phyloP scores from a whole-genome alignment of 2,888 invertebrate species.

The Biston betularia region DNA sequence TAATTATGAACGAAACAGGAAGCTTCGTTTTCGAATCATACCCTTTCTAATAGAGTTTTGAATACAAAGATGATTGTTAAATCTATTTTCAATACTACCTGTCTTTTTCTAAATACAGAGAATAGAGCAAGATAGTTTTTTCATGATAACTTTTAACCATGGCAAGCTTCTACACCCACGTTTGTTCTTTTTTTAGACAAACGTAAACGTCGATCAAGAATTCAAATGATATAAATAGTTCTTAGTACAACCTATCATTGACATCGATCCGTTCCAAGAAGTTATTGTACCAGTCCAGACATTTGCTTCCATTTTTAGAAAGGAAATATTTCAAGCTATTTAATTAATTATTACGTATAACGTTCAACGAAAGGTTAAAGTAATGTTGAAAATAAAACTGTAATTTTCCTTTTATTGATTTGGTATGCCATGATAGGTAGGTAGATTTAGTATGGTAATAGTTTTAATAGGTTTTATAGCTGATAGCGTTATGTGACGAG shows the following conservation, averaged over 20 bases:
- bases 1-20: too few species aligned
- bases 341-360: slow-evolving; percentile 12
- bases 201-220: background rate
- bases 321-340: slow-evolving; percentile 6
- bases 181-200: background rate
- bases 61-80: too few species aligned
- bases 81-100: too few species aligned
- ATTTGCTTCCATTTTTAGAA: slow-evolving; percentile 21
- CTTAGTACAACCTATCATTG: slow-evolving; percentile 1
- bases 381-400: background rate
- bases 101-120: too few species aligned
- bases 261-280: slow-evolving; percentile 27
- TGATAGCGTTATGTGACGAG: too few species aligned
- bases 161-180: background rate
- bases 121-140: too few species aligned
- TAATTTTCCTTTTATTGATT: background rate
- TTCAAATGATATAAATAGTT: slow-evolving; percentile 20
- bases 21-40: too few species aligned
- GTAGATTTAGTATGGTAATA: background rate
- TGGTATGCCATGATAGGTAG: background rate
- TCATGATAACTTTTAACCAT: background rate
- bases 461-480: background rate
- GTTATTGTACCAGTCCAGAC: slow-evolving; percentile 12
- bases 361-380: slow-evolving; percentile 10
- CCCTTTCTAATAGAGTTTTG: too few species aligned